phyloP scores from a whole-genome alignment of 1,140 invertebrate genomes.

The Platorchestia sp. region DNA sequence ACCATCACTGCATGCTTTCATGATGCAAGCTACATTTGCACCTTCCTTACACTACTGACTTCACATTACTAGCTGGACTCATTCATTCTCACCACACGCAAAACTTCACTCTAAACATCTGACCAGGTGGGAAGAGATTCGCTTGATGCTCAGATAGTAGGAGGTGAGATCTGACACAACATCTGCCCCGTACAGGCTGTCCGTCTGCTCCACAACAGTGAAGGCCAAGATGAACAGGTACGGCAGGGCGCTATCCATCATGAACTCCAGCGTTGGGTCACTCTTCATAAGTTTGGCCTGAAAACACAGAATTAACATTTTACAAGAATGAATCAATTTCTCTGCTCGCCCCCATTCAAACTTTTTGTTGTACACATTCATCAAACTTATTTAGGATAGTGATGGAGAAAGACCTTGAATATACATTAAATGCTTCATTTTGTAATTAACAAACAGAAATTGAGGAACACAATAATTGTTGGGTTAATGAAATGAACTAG shows the following conservation, averaged over 20 bases:
- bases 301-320: neutral
- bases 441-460: too few species aligned
- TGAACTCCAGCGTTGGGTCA: neutral
- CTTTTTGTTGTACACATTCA: too few species aligned
- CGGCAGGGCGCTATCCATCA: neutral
- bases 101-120: too few species aligned
- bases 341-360: neutral
- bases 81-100: too few species aligned
- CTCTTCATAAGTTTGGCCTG: slow-evolving; percentile 19
- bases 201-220: slow-evolving; percentile 39
- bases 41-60: too few species aligned
- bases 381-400: too few species aligned
- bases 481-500: too few species aligned
- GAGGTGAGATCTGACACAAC: neutral
- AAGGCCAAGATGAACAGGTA: slow-evolving; percentile 20
- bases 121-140: neutral
- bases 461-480: too few species aligned
- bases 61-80: too few species aligned
- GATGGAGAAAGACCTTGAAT: too few species aligned
- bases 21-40: neutral
- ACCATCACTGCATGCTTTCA: neutral
- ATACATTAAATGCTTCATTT: too few species aligned
- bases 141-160: neutral
- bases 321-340: neutral
- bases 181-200: neutral